Conservation (phyloP, 2,113 vertebrate species). For the Indicator maculatus region DNA sequence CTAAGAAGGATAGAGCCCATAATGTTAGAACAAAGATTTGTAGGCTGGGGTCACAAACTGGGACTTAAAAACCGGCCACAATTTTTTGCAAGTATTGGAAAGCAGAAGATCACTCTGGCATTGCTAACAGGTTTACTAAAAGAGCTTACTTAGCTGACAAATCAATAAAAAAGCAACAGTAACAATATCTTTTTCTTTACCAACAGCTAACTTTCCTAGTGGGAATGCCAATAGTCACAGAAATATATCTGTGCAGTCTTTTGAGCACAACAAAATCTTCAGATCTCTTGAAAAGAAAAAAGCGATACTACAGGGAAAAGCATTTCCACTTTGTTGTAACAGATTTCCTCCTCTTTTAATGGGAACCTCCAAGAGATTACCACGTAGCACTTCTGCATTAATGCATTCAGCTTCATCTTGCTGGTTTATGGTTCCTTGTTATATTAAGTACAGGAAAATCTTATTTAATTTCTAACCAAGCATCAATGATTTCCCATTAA, state of each 20-base stretch:
- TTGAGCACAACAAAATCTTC: neutral
- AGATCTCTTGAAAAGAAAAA: neutral
- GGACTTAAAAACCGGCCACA: neutral
- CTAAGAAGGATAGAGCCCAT: neutral
- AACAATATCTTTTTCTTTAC: neutral
- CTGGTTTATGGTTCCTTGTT: neutral
- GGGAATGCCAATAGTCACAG: neutral
- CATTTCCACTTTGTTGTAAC: neutral
- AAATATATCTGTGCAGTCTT: neutral
- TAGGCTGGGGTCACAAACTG: neutral
- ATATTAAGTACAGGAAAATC: neutral
- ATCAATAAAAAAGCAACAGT: conserved; percentile 19
- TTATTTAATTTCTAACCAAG: neutral
- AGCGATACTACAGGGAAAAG: neutral
- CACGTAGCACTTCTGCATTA: neutral
- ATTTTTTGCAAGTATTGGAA: neutral
- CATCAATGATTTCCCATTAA: neutral
- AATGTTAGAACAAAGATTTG: neutral
- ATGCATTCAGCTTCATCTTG: neutral
- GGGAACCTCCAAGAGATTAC: neutral
- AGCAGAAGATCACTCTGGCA: neutral
- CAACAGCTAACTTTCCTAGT: neutral
- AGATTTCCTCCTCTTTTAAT: neutral
- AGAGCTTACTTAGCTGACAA: conserved; percentile 1
- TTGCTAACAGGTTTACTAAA: conserved; percentile 1